These are phyloP conservation scores for Cataglyphis altisquamis DNA, from an alignment of 2,888 invertebrate species.

Conservation along the genomic window DNA sequence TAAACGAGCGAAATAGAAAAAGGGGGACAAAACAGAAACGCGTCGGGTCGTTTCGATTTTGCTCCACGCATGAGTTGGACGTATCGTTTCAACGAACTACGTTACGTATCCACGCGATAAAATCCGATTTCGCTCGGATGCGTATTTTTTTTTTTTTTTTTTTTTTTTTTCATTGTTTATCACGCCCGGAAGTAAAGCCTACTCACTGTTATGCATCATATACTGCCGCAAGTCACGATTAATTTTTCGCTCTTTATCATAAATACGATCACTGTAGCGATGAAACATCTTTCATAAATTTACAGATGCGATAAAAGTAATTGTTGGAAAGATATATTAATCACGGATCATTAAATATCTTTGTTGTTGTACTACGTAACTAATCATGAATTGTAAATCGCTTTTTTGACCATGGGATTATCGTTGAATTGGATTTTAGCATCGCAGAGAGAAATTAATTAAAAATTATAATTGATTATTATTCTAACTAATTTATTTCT, in stretches of 20 bases:
- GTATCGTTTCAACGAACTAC: constrained; percentile 67
- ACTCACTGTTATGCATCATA: constrained; percentile 41
- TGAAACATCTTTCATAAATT: constrained; percentile 1
- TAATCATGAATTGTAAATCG: background rate
- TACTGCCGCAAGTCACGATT: constrained; percentile 13
- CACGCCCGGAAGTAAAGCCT: constrained; percentile 53
- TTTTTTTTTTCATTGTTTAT: constrained; percentile 52
- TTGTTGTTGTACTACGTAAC: background rate
- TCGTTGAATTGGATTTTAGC: too few species aligned
- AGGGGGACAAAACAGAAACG: background rate
- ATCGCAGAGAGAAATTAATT: too few species aligned
- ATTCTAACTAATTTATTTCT: background rate
- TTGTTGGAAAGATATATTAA: background rate
- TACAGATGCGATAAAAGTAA: background rate
- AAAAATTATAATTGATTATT: background rate
- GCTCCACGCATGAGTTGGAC: constrained; percentile 57
- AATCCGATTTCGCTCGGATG: constrained; percentile 63
- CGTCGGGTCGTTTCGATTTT: constrained; percentile 65
- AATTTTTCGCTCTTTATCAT: constrained; percentile 27
- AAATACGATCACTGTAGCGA: background rate
- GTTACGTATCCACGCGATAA: constrained; percentile 66
- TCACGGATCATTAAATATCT: background rate
- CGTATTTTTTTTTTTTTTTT: constrained; percentile 18
- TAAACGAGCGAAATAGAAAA: constrained; percentile 35
- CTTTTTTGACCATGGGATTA: background rate